Percentiles rank a stretch among this genome's conserved stretches.
Conservation (phyloP, 2,888 invertebrate genomes). For the Volucella zonaria region DNA sequence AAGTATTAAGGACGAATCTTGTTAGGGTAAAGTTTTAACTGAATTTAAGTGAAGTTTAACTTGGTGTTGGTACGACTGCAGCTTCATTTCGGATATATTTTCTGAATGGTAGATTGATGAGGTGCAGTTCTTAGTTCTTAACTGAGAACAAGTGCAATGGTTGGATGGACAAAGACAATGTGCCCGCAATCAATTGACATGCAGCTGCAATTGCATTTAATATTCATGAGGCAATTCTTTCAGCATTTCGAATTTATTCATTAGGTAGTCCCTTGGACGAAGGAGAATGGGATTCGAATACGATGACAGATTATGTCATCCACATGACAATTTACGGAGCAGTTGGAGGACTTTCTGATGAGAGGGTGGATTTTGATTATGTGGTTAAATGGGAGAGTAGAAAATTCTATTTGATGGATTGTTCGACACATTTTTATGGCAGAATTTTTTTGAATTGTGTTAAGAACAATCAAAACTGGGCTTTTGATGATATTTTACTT, state of each 20-base stretch:
- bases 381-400: no score
- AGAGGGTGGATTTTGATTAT: no score
- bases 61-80: constrained; percentile 24
- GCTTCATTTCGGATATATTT: neutral
- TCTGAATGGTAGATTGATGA: constrained; percentile 64
- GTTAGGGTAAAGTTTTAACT: constrained; percentile 65
- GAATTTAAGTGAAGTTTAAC: constrained; percentile 61
- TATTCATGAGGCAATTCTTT: constrained; percentile 64
- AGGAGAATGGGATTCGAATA: neutral
- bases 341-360: neutral
- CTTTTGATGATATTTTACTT: no score
- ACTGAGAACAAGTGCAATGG: constrained; percentile 7
- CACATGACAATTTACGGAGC: constrained; percentile 19
- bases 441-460: no score
- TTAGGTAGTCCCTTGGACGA: constrained; percentile 5
- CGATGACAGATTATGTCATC: constrained; percentile 34
- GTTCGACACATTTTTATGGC: no score
- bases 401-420: no score
- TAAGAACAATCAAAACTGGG: no score
- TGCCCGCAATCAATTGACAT: constrained; percentile 54
- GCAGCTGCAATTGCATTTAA: constrained; percentile 62
- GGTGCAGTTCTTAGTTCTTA: constrained; percentile 21
- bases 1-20: constrained; percentile 57
- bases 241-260: constrained; percentile 53
- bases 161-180: constrained; percentile 20